Percentiles rank a stretch among this genome's conserved stretches.
Evolutionary conservation across 2,888 invertebrate genomes (phyloP).

Genomic region (Ametastegia equiseti): DNA sequence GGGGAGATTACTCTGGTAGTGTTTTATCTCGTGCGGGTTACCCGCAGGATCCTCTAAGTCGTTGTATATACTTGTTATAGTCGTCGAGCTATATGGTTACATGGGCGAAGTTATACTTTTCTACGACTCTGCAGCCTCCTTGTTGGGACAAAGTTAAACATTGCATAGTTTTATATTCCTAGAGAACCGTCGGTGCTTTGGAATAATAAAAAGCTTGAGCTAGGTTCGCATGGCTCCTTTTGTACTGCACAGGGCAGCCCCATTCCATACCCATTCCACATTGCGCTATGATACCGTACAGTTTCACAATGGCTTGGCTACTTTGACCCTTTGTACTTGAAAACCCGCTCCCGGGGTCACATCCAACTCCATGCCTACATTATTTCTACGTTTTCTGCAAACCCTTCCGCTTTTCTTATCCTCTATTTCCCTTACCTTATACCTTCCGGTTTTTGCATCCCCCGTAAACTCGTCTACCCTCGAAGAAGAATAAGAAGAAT

Average conservation of each 20-base stretch:
- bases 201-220: conserved; percentile 44
- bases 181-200: conserved; percentile 6
- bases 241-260: background rate
- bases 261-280: background rate
- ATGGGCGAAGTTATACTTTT: background rate
- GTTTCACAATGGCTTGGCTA: conserved; percentile 24
- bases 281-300: background rate
- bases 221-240: conserved; percentile 10
- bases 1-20: too few species aligned
- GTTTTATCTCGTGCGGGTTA: background rate
- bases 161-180: conserved; percentile 32
- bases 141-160: conserved; percentile 22
- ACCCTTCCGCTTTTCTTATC: conserved; percentile 27
- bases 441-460: background rate
- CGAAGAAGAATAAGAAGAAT: background rate
- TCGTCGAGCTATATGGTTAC: too few species aligned
- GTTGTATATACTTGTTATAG: background rate
- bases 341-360: background rate
- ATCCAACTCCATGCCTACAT: conserved; percentile 28
- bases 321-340: conserved; percentile 29
- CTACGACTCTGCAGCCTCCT: too few species aligned
- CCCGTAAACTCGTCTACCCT: background rate
- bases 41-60: background rate
- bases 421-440: background rate
- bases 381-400: conserved; percentile 31